Base-by-base conservation (phyloP, 2,797 vertebrate species). In the Ctenopoma kingsleyae region DNA sequence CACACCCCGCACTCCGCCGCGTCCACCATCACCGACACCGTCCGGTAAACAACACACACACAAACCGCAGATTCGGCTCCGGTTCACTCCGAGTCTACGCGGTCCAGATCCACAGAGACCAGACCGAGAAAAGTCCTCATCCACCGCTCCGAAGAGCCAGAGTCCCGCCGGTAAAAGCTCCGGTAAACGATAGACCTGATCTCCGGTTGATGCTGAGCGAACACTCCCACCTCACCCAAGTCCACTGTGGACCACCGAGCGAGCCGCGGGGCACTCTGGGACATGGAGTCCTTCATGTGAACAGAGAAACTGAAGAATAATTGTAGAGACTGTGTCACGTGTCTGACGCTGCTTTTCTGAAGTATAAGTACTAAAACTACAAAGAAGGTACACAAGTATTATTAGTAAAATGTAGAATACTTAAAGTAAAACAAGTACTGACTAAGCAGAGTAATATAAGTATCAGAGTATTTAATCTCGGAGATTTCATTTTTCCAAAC, bases 1-100 rank as follows among this genome's bases (percentile, higher is more conserved):
- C 97, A 98, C 86, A 97, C 95, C 83, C 97, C 97, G 92, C 96
- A 95, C 87, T 96, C 96, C 16, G 94, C 94, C n/a, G 96, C 94
- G 64, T 95, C 95, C 92, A 83, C 91, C 95, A 96, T 96, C 78
- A 16, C 60, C 53, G 44, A n/a, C 67, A 43, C 52, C 0, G 38
- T 3, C 20, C 51, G 27, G 12, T 6, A 36, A 8, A 12, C 57
- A 32, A 23, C 23, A 35, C 17, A 9, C 57, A 12, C 2, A 17
- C 1, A 27, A 17, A 4, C 36, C 16, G 17, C 41, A n/a, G 16
- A 1, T 7, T 6, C 16, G 4, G 17, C 16, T 8, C 20, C 8
- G 20, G 8, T 23, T 8, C 40, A 15, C 13, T 3, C 20, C 9
- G 16, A 2, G 27, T 10, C 10, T 0, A 19, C 19, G 4, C 16